Conservation (phyloP, 2,113 vertebrate species). For the Rana temporaria region DNA sequence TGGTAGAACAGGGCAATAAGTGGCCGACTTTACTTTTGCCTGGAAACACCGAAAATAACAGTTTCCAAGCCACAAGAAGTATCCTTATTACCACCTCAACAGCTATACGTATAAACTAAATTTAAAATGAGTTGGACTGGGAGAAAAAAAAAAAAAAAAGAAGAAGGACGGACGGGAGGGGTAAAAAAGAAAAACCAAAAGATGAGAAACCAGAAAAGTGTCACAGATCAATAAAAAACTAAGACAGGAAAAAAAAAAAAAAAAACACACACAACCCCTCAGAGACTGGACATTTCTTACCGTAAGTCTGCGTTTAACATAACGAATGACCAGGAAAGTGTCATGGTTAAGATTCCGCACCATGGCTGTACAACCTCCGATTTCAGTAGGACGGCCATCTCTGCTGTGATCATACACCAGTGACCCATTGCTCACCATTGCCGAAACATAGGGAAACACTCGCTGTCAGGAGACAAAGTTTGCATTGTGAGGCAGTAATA, state of each 20-base stretch:
- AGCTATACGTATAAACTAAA: background rate
- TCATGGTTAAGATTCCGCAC: constrained; percentile 94
- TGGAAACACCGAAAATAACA: no score
- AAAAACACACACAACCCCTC: background rate
- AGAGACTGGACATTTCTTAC: constrained; percentile 70
- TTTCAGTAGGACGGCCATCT: constrained; percentile 88
- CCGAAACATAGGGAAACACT: constrained; percentile 89
- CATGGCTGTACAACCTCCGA: constrained; percentile 92
- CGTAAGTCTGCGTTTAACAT: constrained; percentile 90
- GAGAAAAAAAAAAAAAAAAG: no score
- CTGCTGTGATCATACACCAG: constrained; percentile 91
- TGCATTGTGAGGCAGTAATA: no score
- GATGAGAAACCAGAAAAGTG: background rate
- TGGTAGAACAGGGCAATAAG: background rate
- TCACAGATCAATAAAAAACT: background rate
- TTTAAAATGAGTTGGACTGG: background rate
- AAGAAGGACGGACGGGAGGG: no score
- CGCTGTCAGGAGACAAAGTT: constrained; percentile 70
- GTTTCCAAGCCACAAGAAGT: background rate
- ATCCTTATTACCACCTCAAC: background rate
- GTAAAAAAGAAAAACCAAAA: background rate
- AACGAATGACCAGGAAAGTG: constrained; percentile 94
- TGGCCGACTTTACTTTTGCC: background rate
- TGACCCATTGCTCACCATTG: constrained; percentile 94
- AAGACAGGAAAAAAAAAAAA: background rate